phyloP scores from a whole-genome alignment of 2,113 vertebrate genomes.

The Saguinus midas region DNA sequence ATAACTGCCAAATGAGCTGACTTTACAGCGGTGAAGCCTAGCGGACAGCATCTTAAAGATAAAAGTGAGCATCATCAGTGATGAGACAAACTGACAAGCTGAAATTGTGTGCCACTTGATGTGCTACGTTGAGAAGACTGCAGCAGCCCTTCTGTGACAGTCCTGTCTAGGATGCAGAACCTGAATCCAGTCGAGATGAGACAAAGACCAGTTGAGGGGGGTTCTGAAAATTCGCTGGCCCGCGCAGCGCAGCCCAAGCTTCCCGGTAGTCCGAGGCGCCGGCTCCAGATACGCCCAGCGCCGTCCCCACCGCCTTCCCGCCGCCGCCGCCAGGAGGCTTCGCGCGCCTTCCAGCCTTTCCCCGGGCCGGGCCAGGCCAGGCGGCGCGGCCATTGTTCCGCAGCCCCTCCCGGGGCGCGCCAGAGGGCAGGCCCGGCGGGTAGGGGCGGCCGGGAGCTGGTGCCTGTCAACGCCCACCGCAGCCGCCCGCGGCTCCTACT shows the following conservation, averaged over 20 bases:
- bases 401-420: no score
- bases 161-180: not conserved
- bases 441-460: not conserved
- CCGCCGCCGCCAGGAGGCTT: not conserved
- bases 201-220: not conserved
- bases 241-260: not conserved
- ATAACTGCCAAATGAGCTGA: not conserved
- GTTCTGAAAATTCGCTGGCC: rapidly evolving
- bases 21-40: not conserved
- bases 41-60: not conserved
- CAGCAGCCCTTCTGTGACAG: no score
- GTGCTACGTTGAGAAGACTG: rapidly evolving
- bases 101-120: not conserved
- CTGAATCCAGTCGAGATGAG: not conserved
- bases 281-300: not conserved
- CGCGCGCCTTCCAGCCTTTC: not conserved
- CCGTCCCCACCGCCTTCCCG: not conserved
- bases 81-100: not conserved
- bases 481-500: not conserved
- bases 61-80: not conserved
- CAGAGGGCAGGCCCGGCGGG: not conserved
- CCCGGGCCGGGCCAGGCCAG: rapidly evolving
- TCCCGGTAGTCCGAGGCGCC: not conserved
- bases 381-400: not conserved
- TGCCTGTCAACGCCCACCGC: not conserved